Percentiles rank a stretch among this genome's conserved stretches.
These are phyloP conservation scores for Microhierax caerulescens DNA, from an alignment of 2,797 vertebrate genomes.

Conservation along the genomic window DNA sequence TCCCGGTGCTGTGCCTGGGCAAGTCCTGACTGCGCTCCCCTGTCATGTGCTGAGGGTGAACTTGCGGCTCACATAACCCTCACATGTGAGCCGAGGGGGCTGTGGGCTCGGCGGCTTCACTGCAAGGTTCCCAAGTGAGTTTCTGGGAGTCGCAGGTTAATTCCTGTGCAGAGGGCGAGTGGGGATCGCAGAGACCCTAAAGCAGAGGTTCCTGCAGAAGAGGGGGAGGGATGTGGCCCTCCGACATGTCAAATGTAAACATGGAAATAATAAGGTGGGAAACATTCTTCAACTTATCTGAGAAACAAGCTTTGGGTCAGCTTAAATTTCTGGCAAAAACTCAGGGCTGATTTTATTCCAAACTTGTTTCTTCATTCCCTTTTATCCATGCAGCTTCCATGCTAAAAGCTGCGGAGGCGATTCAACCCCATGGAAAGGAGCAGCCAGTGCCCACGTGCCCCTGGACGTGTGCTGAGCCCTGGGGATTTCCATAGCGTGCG, in stretches of 20 bases:
- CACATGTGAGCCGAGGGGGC: background rate
- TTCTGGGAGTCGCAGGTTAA: background rate
- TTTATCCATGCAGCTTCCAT: background rate
- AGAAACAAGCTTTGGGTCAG: background rate
- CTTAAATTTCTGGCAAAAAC: slow-evolving; percentile 20
- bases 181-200: background rate
- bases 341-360: background rate
- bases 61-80: background rate
- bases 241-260: background rate
- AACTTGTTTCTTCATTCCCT: background rate
- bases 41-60: background rate
- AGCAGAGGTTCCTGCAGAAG: background rate
- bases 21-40: background rate
- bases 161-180: background rate
- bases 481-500: background rate
- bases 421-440: background rate
- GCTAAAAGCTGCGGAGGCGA: background rate
- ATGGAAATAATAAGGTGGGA: background rate
- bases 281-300: background rate
- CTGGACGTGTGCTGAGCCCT: background rate
- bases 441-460: background rate
- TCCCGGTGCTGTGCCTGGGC: background rate
- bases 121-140: background rate
- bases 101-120: background rate
- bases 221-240: background rate